Evolutionary conservation across 2,888 invertebrate genomes (phyloP).

Genomic region (Oscheius sp.): DNA sequence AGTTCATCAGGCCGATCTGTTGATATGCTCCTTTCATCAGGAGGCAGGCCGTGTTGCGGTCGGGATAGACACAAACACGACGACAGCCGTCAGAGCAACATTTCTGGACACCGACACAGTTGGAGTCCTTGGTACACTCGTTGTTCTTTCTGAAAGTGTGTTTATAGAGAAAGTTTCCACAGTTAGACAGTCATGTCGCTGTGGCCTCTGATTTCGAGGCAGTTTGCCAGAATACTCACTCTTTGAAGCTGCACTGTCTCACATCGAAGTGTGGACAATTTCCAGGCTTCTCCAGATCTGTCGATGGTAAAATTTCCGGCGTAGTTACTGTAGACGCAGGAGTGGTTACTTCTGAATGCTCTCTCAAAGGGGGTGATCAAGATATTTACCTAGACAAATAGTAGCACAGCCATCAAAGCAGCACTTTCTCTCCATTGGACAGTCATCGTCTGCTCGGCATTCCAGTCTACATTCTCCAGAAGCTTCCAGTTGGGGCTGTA

Average conservation of each 20-base stretch:
- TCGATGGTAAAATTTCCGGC: not conserved
- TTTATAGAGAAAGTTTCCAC: not conserved
- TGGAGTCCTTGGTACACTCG: constrained; percentile 60
- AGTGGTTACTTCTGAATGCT: constrained; percentile 9
- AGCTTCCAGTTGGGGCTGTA: constrained; percentile 43
- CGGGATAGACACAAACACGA: constrained; percentile 52
- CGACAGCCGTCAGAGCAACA: constrained; percentile 71
- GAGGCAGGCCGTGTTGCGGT: constrained; percentile 63
- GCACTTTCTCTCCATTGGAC: constrained; percentile 60
- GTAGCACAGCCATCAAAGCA: constrained; percentile 70
- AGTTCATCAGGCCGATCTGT: constrained; percentile 54
- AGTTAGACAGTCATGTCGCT: too few relatives aligned
- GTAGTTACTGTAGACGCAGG: not conserved
- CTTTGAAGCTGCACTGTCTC: constrained; percentile 27
- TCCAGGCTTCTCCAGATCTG: constrained; percentile 33
- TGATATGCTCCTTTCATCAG: constrained; percentile 63
- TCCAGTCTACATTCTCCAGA: constrained; percentile 35
- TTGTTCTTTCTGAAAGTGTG: constrained; percentile 36
- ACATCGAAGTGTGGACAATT: constrained; percentile 33
- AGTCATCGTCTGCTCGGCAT: constrained; percentile 60
- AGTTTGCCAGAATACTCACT: constrained; percentile 13
- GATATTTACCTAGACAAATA: constrained; percentile 17
- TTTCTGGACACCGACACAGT: constrained; percentile 66
- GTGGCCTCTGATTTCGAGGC: too few relatives aligned
- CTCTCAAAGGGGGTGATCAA: not conserved